phyloP scores from a whole-genome alignment of 1,140 invertebrate genomes.

The Carposina sasakii region DNA sequence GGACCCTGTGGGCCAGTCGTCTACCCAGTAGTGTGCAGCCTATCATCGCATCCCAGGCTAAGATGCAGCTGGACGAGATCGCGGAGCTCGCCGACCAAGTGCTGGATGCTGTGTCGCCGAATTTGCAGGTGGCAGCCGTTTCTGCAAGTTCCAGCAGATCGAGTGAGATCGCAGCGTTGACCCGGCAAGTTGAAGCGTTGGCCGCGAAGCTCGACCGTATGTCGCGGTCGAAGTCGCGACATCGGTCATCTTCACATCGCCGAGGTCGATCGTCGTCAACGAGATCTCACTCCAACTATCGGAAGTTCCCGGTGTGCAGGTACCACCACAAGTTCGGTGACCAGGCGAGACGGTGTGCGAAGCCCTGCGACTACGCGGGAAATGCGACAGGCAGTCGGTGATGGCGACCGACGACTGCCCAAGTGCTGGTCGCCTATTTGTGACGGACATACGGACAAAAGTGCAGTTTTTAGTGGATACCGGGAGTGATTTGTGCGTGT shows the following conservation, averaged over 20 bases:
- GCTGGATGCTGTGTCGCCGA: neutral
- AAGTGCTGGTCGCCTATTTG: constrained; percentile 4
- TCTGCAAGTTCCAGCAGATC: neutral
- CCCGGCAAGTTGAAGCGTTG: neutral
- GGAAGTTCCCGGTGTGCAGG: constrained; percentile 9
- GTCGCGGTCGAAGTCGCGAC: neutral
- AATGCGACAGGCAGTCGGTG: constrained; percentile 4
- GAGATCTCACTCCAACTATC: neutral
- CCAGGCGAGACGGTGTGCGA: neutral
- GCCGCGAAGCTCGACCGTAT: neutral
- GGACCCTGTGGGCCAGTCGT: constrained; percentile 4
- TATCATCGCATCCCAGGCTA: neutral
- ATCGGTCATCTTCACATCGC: neutral
- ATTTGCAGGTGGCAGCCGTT: neutral
- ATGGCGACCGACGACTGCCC: constrained; percentile 7
- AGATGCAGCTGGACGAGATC: neutral
- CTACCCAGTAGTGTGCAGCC: constrained; percentile 6
- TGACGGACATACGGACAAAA: neutral
- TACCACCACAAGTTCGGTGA: constrained; percentile 7
- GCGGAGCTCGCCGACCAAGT: constrained; percentile 6
- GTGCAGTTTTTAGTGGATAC: constrained; percentile 1
- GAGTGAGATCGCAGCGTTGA: constrained; percentile 1
- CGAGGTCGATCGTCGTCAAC: neutral
- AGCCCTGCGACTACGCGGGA: constrained; percentile 2
- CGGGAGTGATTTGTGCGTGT: neutral